Conservation (phyloP, 2,888 invertebrate genomes). For the Lamproptera curius region DNA sequence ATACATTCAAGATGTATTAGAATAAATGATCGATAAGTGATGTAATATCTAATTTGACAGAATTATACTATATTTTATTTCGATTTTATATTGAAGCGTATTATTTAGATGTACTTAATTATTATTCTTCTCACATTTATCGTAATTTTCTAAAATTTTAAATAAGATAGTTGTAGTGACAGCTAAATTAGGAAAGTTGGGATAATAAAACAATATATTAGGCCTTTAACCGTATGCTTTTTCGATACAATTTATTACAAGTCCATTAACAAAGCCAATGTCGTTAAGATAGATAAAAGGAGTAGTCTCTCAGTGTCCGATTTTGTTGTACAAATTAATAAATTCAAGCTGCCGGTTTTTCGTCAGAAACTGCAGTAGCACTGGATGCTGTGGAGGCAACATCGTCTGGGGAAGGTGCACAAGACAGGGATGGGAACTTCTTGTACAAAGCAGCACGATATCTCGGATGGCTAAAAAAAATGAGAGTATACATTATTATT, state of each 20-base stretch:
- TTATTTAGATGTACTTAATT: too few relatives aligned
- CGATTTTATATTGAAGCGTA: too few relatives aligned
- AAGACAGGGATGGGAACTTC: conserved; percentile 17
- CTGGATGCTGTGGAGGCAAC: conserved; percentile 10
- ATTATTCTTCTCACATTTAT: too few relatives aligned
- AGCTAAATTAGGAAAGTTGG: too few relatives aligned
- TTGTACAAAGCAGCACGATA: conserved; percentile 18
- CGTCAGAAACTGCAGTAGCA: conserved; percentile 13
- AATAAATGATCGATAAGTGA: too few relatives aligned
- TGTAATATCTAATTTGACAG: too few relatives aligned
- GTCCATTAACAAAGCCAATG: conserved; percentile 4
- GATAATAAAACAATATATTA: conserved; percentile 2
- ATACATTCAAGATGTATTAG: too few relatives aligned
- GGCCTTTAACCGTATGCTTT: conserved; percentile 9
- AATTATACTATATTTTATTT: too few relatives aligned
- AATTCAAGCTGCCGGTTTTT: conserved; percentile 13
- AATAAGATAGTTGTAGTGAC: too few relatives aligned
- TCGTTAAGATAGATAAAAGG: neutral
- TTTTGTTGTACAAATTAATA: neutral
- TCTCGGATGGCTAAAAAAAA: conserved; percentile 38
- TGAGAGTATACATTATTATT: too few relatives aligned
- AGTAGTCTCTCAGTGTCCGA: neutral
- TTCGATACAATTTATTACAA: neutral
- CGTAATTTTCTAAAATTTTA: too few relatives aligned
- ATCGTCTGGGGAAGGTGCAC: conserved; percentile 10